A percentile compares a stretch with the other conserved stretches of the same genome.
Evolutionary conservation across 2,797 vertebrate genomes (phyloP).

Genomic region (Mus caroli): DNA sequence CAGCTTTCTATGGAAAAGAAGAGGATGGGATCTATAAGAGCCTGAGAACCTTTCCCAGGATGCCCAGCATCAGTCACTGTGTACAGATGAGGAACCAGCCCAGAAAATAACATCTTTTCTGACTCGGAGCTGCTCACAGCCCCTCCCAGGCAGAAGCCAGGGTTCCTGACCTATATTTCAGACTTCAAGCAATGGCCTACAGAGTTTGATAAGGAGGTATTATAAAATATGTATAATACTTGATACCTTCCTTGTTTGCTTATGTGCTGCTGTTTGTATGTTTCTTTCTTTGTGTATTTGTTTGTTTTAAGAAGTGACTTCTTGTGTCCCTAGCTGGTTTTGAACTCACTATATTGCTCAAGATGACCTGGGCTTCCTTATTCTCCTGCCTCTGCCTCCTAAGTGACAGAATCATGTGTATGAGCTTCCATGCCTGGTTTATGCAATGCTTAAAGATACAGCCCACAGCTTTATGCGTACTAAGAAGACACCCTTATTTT

Average conservation of each 20-base stretch:
- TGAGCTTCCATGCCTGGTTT: background rate
- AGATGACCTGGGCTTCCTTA: background rate
- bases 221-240: background rate
- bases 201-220: background rate
- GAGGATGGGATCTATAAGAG: background rate
- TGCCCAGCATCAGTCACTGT: background rate
- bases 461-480: background rate
- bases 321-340: background rate
- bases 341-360: background rate
- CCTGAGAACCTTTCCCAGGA: no score
- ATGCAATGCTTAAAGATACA: background rate
- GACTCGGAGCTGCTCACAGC: no score
- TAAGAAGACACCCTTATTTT: background rate
- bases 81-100: background rate
- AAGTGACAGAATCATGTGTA: background rate
- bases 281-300: background rate
- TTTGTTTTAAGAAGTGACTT: background rate
- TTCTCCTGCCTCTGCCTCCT: background rate
- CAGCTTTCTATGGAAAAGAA: background rate
- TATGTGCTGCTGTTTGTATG: background rate
- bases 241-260: background rate
- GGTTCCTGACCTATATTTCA: background rate
- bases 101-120: background rate
- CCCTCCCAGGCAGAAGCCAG: background rate
- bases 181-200: background rate